Evolutionary conservation across 2,888 invertebrate species (phyloP).

Genomic region (Pheosia tremula): DNA sequence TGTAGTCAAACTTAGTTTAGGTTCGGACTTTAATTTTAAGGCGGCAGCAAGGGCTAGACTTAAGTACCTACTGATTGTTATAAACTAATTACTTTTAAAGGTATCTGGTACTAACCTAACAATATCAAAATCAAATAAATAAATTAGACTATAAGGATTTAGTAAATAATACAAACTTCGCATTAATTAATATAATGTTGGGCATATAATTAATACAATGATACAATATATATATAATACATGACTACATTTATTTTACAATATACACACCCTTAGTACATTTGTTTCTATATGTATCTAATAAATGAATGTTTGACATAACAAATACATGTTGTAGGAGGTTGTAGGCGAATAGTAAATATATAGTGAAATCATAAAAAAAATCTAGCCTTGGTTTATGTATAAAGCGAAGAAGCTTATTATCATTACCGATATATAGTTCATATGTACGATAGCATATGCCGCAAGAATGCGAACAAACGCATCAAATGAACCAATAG

Average conservation of each 20-base stretch:
- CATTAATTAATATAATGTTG: constrained; percentile 29
- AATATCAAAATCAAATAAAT: too few species aligned
- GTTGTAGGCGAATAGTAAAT: neutral
- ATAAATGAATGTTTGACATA: neutral
- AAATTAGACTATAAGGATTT: neutral
- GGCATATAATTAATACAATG: constrained; percentile 24
- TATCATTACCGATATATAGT: neutral
- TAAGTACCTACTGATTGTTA: too few species aligned
- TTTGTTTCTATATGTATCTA: constrained; percentile 19
- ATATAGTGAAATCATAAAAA: neutral
- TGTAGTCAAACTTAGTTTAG: too few species aligned
- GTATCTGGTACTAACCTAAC: too few species aligned
- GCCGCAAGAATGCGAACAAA: too few species aligned
- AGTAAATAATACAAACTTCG: constrained; percentile 25
- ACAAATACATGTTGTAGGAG: neutral
- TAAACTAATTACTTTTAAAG: too few species aligned
- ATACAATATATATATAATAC: constrained; percentile 29
- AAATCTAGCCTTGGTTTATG: neutral
- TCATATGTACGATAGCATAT: neutral
- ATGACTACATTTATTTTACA: constrained; percentile 33
- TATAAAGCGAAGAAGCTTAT: neutral
- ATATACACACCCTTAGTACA: constrained; percentile 38
- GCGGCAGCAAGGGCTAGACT: too few species aligned
- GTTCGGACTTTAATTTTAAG: too few species aligned
- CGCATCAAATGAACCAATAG: too few species aligned